Conservation (phyloP, 2,888 invertebrate genomes). For the Eupithecia insigniata region DNA sequence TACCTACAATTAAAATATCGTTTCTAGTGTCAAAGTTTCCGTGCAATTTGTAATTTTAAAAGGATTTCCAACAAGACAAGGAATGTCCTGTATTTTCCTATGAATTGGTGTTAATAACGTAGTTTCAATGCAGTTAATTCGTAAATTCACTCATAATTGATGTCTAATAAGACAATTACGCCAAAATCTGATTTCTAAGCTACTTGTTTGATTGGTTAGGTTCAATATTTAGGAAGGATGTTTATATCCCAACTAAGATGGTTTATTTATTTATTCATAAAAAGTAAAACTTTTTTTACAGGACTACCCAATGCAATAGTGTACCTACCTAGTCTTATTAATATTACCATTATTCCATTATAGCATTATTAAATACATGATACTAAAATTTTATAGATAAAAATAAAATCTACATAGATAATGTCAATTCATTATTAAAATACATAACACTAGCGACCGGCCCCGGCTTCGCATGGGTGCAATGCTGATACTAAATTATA, state of each 20-base stretch:
- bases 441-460: too few species aligned
- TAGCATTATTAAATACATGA: too few species aligned
- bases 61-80: conserved; percentile 6
- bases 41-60: conserved; percentile 6
- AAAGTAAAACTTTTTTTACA: too few species aligned
- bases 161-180: conserved; percentile 13
- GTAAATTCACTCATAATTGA: conserved; percentile 25
- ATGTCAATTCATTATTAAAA: too few species aligned
- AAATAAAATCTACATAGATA: too few species aligned
- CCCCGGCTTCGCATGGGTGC: too few species aligned
- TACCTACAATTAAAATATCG: not conserved
- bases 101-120: not conserved
- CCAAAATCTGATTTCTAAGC: conserved; percentile 29
- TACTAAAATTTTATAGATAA: too few species aligned
- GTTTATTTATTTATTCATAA: too few species aligned
- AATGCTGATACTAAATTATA: too few species aligned
- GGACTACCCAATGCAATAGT: too few species aligned
- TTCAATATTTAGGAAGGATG: conserved; percentile 7
- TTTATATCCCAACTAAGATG: not conserved
- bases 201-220: not conserved
- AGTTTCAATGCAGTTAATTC: conserved; percentile 10
- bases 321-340: too few species aligned
- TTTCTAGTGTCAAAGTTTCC: not conserved
- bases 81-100: conserved; percentile 23
- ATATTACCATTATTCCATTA: too few species aligned